Evolutionary conservation across 2,888 invertebrate species (phyloP), one percentile per base, ranked within the genome.

Genomic region (Netelia fuscicornis): DNA sequence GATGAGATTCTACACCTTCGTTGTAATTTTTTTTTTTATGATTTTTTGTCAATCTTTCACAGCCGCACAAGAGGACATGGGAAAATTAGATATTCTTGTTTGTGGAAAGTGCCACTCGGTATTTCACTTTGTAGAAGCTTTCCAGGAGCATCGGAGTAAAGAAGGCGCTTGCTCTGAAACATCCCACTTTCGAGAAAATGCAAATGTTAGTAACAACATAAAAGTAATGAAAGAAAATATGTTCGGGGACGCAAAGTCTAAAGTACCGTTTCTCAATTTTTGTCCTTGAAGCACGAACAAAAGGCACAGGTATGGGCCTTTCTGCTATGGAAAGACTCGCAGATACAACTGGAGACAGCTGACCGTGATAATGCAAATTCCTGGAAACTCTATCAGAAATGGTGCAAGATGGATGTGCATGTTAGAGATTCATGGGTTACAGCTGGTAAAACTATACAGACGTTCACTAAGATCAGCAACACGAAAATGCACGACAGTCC

Each of bases 261-360:
- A 68, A 37, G 11, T 48, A 48, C 67, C 68, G 62, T 42, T 13
- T 64, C 20, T 71, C 71, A 17, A 64, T 56, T 81, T 75, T 62
- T 78, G 17, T 75, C 20, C 67, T 88, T 84, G 62, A 93, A 96
- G 95, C 95, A 96, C 92, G 97, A 97, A 93, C 96, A 96, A 82
- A 97, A 97, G 93, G 96, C 97, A 9, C 97, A 97, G 94, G 97
- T 97, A 10, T 97, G 98, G 97, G 97, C 97, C 56, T 98, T 97
- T 91, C 94, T 97, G 3, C 92, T 98, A 60, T 98, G 97, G 97
- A 98, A 98, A 91, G 95, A 95, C 81, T 95, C 95, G 10, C 95
- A 96, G 89, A 90, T 95, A 56, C 93, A 93, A 89, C 91, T 91
- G 58, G 93, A 93, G 60, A 86, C 86, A 88, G 95, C 94, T 6